Conservation (phyloP, 2,113 vertebrate genomes). For the Alethe diademata region DNA sequence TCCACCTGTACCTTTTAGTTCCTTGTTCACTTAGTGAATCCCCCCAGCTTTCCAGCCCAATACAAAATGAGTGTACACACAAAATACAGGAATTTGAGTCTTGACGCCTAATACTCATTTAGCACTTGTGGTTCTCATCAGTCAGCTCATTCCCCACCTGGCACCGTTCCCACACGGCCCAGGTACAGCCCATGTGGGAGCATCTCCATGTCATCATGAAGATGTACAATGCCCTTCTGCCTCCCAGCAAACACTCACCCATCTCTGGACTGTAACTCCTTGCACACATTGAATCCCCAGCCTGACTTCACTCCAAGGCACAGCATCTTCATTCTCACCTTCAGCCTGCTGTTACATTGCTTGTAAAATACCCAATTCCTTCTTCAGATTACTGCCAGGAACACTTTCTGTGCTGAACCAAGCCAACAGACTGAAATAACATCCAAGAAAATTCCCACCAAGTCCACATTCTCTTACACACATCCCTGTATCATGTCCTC, state of each 20-base stretch:
- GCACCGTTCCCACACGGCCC: neutral
- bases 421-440: neutral
- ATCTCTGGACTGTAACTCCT: neutral
- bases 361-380: neutral
- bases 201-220: neutral
- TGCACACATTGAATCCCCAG: neutral
- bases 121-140: neutral
- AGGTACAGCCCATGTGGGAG: accelerated
- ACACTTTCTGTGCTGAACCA: neutral
- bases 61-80: neutral
- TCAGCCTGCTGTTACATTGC: neutral
- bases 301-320: neutral
- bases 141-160: neutral
- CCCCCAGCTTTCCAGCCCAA: neutral
- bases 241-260: neutral
- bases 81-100: neutral
- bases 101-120: neutral
- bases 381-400: neutral
- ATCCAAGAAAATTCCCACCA: neutral
- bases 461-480: neutral
- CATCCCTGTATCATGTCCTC: neutral
- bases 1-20: neutral
- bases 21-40: neutral
- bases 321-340: neutral
- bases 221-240: neutral